Evolutionary conservation across 2,113 vertebrate species (phyloP).

Genomic region (Sander vitreus): DNA sequence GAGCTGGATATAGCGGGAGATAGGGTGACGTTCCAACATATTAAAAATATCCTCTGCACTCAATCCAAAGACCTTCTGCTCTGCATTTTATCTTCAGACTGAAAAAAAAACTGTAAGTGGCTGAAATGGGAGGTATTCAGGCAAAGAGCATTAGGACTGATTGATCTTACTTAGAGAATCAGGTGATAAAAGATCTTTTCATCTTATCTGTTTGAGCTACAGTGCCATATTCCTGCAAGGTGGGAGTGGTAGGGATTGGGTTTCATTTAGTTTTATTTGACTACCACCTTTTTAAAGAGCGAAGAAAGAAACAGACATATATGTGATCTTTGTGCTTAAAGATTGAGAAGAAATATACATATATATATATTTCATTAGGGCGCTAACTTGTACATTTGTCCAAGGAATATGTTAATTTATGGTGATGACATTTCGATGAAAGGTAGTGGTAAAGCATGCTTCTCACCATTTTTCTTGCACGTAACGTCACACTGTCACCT

Average conservation of each 20-base stretch:
- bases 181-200: background rate
- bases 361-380: background rate
- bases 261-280: background rate
- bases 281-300: background rate
- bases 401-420: background rate
- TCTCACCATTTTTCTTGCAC: background rate
- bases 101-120: too few relatives aligned
- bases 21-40: too few relatives aligned
- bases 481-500: background rate
- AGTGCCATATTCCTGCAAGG: accelerated
- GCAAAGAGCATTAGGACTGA: slow-evolving; percentile 14
- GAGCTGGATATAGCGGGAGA: too few relatives aligned
- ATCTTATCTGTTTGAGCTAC: background rate
- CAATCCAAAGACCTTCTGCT: too few relatives aligned
- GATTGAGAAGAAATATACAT: too few relatives aligned
- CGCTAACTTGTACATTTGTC: background rate
- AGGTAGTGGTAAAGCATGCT: background rate
- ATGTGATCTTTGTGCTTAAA: too few relatives aligned
- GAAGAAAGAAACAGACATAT: background rate
- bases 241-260: background rate
- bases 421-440: background rate
- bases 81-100: too few relatives aligned
- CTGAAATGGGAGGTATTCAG: slow-evolving; percentile 1
- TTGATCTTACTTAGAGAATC: slow-evolving; percentile 10
- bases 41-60: too few relatives aligned